Evolutionary conservation across 2,797 vertebrate genomes (phyloP).

Genomic region (Phataginus tricuspis): DNA sequence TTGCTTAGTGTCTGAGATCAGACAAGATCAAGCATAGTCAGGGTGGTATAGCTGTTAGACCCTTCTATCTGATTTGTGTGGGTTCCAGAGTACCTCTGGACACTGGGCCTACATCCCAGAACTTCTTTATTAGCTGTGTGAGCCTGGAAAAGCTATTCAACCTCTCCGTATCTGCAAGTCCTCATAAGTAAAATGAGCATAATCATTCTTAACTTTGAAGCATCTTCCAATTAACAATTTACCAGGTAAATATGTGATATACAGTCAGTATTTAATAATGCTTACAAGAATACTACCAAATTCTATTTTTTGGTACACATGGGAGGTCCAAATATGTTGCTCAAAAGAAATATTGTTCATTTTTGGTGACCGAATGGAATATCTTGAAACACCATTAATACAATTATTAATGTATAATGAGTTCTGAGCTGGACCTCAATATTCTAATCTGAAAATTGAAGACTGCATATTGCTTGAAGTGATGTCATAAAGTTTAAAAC

Average conservation of each 20-base stretch:
- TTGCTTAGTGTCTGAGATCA: too few species aligned
- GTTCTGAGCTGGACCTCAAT: background rate
- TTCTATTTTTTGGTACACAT: background rate
- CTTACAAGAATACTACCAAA: background rate
- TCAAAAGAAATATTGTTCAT: background rate
- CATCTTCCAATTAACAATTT: background rate
- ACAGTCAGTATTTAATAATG: background rate
- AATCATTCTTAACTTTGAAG: background rate
- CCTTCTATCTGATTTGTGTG: background rate
- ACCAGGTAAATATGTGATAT: background rate
- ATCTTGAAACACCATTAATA: background rate
- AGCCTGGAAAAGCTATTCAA: background rate
- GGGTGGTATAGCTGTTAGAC: too few species aligned
- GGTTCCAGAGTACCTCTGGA: background rate
- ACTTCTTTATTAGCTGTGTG: background rate
- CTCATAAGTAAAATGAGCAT: background rate
- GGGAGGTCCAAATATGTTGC: background rate
- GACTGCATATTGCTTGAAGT: background rate
- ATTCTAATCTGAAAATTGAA: background rate
- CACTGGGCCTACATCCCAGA: background rate
- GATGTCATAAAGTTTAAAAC: background rate
- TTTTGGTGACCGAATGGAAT: background rate
- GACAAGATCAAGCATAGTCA: too few species aligned
- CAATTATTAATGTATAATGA: background rate
- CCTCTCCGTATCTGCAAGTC: background rate